Evolutionary conservation across 2,113 vertebrate species (phyloP), one percentile per base, ranked within the genome.

Genomic region (Tyrannus savana): DNA sequence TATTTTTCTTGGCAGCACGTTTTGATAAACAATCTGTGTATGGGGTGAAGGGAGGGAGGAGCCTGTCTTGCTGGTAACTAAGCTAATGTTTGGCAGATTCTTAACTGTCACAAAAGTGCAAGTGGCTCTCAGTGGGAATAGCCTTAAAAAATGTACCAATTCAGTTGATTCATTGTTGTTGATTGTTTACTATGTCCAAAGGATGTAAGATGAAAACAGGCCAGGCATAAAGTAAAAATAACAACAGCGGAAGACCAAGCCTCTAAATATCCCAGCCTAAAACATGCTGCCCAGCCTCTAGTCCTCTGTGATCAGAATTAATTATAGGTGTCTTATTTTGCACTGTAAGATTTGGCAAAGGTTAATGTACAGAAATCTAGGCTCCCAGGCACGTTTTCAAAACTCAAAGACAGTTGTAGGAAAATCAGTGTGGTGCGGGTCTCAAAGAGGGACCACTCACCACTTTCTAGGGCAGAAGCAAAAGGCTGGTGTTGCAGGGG

Each of bases 1-100:
- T 98, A 95, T 97, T 93, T 96, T 97, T 98, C 93, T 97, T 97
- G 97, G 98, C 98, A 97, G 94, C 95, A 96, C 77, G 47, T 97
- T 96, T 98, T 96, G 94, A 98, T 98, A 98, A 98, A 98, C 97
- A 98, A 93, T 97, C 97, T 97, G 97, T 97, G 96, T 98, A 97
- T 97, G 95, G 96, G 97, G 80, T 94, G 91, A 91, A 83, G 87
- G 78, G 84, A 82, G 82, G 87, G 67, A 84, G 72, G 87, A 77
- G 93, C 55, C 37, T 80, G 83, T 62, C 71, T 47, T 69, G 58
- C 94, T 93, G 93, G 89, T 96, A 93, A 93, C 95, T 94, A 89
- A 90, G 87, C 92, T 95, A 95, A 97, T 94, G 92, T 94, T 94
- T 95, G 94, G 94, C 91, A 88, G 93, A 97, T 97, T 93, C 91